Evolutionary conservation across 2,888 invertebrate genomes (phyloP).

Genomic region (Lepidonotus clava): DNA sequence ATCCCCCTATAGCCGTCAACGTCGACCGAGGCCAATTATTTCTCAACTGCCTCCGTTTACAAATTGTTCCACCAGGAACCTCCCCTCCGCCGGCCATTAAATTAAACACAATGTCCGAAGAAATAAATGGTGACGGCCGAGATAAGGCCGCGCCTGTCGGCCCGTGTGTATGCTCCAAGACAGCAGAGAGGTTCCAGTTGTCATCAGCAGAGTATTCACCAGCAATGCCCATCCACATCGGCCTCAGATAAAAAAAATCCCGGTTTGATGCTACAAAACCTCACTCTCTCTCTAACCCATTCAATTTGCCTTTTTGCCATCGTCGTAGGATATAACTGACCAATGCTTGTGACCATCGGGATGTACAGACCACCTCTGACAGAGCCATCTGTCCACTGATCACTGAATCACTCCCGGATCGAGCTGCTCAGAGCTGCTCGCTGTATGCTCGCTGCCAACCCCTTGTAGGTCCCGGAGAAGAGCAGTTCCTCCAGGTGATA

Average conservation of each 20-base stretch:
- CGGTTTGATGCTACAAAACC: too few relatives aligned
- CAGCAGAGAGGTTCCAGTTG: constrained; percentile 27
- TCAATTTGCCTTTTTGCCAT: too few relatives aligned
- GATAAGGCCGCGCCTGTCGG: constrained; percentile 2
- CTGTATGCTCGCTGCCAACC: not conserved
- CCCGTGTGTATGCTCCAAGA: not conserved
- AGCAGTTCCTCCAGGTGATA: not conserved
- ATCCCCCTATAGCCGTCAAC: constrained; percentile 17
- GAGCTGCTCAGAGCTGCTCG: too few relatives aligned
- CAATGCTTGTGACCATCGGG: too few relatives aligned
- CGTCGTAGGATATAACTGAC: too few relatives aligned
- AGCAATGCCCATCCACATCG: not conserved
- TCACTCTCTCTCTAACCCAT: too few relatives aligned
- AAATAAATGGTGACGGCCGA: constrained; percentile 9
- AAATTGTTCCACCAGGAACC: not conserved
- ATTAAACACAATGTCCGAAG: constrained; percentile 17
- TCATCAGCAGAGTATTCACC: not conserved
- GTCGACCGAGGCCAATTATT: not conserved
- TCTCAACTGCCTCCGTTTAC: constrained; percentile 28
- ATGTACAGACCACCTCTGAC: too few relatives aligned
- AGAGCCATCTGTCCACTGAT: too few relatives aligned
- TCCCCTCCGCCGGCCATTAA: not conserved
- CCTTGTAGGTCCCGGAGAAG: not conserved
- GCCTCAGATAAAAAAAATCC: too few relatives aligned
- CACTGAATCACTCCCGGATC: too few relatives aligned